Percentiles rank a stretch among this genome's conserved stretches.
Conservation (phyloP, 1,140 invertebrate genomes). For the Helicoverpa zea region DNA sequence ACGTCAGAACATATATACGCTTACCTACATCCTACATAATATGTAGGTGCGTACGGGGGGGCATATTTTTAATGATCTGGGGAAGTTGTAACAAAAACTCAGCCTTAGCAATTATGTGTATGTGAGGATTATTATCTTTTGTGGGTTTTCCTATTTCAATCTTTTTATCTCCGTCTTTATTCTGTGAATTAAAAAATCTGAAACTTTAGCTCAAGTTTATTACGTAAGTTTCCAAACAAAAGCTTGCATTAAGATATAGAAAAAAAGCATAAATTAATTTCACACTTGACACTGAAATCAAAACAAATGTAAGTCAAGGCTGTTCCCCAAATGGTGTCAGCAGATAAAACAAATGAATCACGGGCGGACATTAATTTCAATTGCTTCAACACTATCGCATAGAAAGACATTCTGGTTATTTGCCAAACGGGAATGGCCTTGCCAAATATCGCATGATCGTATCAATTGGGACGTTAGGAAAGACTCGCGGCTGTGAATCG, state of each 20-base stretch:
- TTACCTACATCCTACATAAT: neutral
- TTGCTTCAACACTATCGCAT: constrained; percentile 18
- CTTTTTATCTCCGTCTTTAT: no score
- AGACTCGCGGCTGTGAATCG: neutral
- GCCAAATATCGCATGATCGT: constrained; percentile 31
- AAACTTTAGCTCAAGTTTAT: no score
- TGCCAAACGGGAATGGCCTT: constrained; percentile 38
- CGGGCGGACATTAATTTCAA: constrained; percentile 22
- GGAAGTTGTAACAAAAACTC: no score
- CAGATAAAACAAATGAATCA: constrained; percentile 6
- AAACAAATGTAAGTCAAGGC: constrained; percentile 3
- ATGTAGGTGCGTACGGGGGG: neutral
- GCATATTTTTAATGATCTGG: constrained; percentile 23
- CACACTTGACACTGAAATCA: neutral
- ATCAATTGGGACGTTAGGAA: constrained; percentile 18
- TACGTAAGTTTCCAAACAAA: no score
- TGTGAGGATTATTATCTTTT: no score
- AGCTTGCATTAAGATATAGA: neutral
- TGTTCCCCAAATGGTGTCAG: neutral
- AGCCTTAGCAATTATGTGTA: no score
- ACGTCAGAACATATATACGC: neutral
- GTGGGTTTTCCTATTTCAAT: neutral
- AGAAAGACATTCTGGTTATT: constrained; percentile 42
- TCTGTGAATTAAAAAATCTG: no score
- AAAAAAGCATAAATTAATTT: neutral